Conservation (phyloP, 2,888 invertebrate species). For the Suillia variegata region DNA sequence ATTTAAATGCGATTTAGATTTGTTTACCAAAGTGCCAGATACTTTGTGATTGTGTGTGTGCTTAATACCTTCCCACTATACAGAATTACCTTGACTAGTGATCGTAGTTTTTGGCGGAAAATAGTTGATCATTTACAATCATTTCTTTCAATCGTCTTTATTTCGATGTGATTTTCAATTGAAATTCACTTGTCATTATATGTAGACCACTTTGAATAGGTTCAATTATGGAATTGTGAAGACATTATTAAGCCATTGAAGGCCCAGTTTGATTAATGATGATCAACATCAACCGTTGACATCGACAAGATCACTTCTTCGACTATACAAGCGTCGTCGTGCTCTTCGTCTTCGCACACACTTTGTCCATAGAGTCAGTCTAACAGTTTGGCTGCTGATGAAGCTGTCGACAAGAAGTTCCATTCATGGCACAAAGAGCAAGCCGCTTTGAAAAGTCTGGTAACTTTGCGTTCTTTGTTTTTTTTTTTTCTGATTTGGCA, state of each 20-base stretch:
- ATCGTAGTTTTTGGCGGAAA: too few species aligned
- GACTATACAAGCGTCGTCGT: neutral
- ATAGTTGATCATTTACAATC: too few species aligned
- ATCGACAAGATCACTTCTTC: conserved; percentile 36
- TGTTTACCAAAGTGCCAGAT: conserved; percentile 28
- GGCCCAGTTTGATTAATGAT: conserved; percentile 36
- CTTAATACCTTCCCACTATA: neutral
- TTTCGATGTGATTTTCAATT: conserved; percentile 17
- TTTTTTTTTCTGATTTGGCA: too few species aligned
- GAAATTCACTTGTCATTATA: conserved; percentile 2
- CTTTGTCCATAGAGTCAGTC: conserved; percentile 38
- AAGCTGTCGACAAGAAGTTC: conserved; percentile 26
- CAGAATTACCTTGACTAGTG: too few species aligned
- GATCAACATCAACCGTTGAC: conserved; percentile 37
- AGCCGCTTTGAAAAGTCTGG: neutral
- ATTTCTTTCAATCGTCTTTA: neutral
- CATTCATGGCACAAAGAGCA: neutral
- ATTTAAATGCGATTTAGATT: conserved; percentile 45
- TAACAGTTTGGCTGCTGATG: conserved; percentile 48
- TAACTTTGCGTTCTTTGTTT: too few species aligned
- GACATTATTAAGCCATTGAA: conserved; percentile 4
- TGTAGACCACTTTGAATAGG: conserved; percentile 38
- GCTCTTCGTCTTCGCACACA: too few species aligned
- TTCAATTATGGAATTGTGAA: conserved; percentile 47
- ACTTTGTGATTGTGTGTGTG: too few species aligned